Evolutionary conservation across 2,113 vertebrate genomes (phyloP), one percentile per base, ranked within the genome.

Genomic region (Pantherophis guttatus): DNA sequence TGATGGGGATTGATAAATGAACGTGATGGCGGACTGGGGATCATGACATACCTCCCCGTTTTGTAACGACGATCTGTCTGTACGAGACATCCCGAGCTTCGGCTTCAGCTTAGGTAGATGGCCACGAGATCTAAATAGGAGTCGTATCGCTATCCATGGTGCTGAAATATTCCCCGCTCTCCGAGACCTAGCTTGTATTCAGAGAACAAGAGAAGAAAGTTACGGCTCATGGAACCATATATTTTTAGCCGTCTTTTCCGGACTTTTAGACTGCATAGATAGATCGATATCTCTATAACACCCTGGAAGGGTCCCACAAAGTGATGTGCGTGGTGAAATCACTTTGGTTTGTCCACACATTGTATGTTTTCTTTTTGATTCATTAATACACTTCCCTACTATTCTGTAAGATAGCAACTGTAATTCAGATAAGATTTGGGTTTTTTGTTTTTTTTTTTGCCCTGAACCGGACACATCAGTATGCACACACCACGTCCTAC

Each of bases 181-280:
- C 89, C 91, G 89, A 87, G 90, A 95, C 95, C 90, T 90, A 91
- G 87, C 93, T 70, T 86, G 88, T 59, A 62, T 53, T 48, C 29
- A 3, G 33, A 58, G 39, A 53, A 26, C 89, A 95, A 93, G 93
- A 94, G 94, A 94, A 39, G 94, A 96, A 97, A 97, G 96, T 97
- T 97, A 93, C 48, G 8, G 86, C 87, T 26, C 26, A 19, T 50
- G 44, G 4, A 59, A 89, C 21, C 90, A 54, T 44, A 21, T 44
- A 50, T 52, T 87, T 87, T 52, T 50, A 87, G 9, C 23, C 24
- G 23, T 52, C 48, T 52, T 81, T 50, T 52, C 48, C 12, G 24
- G 86, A 50, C 86, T 24, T 50, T 87, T 87, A 52, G 86, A 52
- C 48, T 52, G 48, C 86, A 52, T 15, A 52, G 44, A 52, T 15